Percentiles rank a stretch among this genome's conserved stretches.
Conservation (phyloP, 2,113 vertebrate genomes). For the human (Homo sapiens) region GRCh38 chr4:4803001-4803500, state of each 20-base stretch:
- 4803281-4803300: too few species aligned
- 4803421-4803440: neutral
- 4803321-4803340: neutral
- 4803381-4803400: neutral
- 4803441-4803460: neutral
- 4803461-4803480: neutral
- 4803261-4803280: rapidly evolving
- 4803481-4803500: neutral
- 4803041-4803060: neutral
- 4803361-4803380: neutral
- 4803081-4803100: neutral
- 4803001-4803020: neutral
- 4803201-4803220: neutral
- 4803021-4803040: too few species aligned
- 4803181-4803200: neutral
- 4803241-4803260: rapidly evolving
- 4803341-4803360: neutral
- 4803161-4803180: too few species aligned
- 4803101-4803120: neutral
- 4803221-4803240: too few species aligned
- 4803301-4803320: neutral
- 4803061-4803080: neutral
- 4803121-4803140: neutral
- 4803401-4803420: rapidly evolving
- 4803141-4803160: neutral